Conservation (phyloP, 2,888 invertebrate genomes). For the Leucania comma region DNA sequence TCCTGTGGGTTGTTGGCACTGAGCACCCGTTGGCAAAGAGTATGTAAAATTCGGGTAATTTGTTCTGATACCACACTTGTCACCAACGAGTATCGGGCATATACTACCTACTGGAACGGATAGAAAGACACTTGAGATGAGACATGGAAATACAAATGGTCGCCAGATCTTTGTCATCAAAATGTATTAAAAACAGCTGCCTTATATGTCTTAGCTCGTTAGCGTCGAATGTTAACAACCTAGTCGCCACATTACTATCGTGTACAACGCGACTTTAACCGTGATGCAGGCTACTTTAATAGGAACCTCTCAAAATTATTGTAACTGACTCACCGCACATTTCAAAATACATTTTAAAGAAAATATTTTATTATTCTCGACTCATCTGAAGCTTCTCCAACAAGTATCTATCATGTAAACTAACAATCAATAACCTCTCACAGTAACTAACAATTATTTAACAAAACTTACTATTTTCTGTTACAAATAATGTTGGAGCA, state of each 20-base stretch:
- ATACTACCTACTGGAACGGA: not conserved
- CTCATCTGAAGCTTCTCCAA: slow-evolving; percentile 3
- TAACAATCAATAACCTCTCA: slow-evolving; percentile 17
- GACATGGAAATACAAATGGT: not conserved
- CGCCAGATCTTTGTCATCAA: not conserved
- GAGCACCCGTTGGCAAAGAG: not conserved
- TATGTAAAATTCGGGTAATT: not conserved
- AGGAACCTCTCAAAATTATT: slow-evolving; percentile 52
- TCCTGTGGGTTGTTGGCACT: not conserved
- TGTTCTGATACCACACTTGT: not conserved
- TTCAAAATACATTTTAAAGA: not conserved
- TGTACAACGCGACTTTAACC: slow-evolving; percentile 48
- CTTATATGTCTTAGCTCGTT: slow-evolving; percentile 18
- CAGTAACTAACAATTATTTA: slow-evolving; percentile 20
- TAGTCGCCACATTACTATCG: slow-evolving; percentile 22
- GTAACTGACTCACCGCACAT: slow-evolving; percentile 50
- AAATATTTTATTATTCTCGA: not conserved
- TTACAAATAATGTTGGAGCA: slow-evolving; percentile 2
- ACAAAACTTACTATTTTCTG: not conserved
- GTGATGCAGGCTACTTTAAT: slow-evolving; percentile 47
- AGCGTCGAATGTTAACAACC: slow-evolving; percentile 1
- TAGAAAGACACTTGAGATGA: slow-evolving; percentile 21
- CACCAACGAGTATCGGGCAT: not conserved
- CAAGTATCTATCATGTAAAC: not conserved
- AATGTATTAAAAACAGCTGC: not conserved